Evolutionary conservation across 2,888 invertebrate genomes (phyloP).

Genomic region (Drosophila flavopinicola): DNA sequence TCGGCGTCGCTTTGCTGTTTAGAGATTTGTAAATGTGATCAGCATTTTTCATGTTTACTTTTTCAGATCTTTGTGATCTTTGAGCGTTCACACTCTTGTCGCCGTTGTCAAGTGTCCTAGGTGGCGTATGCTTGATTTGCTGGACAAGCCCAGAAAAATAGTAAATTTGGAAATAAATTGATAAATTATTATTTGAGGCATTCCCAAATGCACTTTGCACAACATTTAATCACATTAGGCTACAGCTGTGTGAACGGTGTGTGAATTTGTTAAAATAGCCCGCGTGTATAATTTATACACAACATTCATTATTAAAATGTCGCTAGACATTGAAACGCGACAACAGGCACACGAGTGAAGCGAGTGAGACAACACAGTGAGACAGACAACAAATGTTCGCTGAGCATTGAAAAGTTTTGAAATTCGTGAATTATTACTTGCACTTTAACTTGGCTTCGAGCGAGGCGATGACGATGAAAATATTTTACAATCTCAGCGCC

Average conservation of each 20-base stretch:
- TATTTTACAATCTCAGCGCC: conserved; percentile 65
- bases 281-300: conserved; percentile 72
- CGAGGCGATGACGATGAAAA: conserved; percentile 71
- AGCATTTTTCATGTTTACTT: conserved; percentile 37
- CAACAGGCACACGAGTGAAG: conserved; percentile 30
- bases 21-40: conserved; percentile 32
- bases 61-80: conserved; percentile 17
- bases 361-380: conserved; percentile 7
- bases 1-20: conserved; percentile 43
- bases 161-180: conserved; percentile 6
- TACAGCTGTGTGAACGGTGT: conserved; percentile 57
- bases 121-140: conserved; percentile 50
- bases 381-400: conserved; percentile 42
- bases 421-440: conserved; percentile 79
- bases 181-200: conserved; percentile 21
- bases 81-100: background rate
- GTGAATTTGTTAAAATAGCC: conserved; percentile 56
- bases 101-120: conserved; percentile 37
- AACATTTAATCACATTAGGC: conserved; percentile 78
- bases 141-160: conserved; percentile 34
- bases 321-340: conserved; percentile 73
- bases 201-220: conserved; percentile 68
- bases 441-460: conserved; percentile 75
- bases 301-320: conserved; percentile 73
- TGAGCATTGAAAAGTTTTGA: conserved; percentile 71